Evolutionary conservation across 2,113 vertebrate species (phyloP).

Genomic region (Poeciliopsis occidentalis): DNA sequence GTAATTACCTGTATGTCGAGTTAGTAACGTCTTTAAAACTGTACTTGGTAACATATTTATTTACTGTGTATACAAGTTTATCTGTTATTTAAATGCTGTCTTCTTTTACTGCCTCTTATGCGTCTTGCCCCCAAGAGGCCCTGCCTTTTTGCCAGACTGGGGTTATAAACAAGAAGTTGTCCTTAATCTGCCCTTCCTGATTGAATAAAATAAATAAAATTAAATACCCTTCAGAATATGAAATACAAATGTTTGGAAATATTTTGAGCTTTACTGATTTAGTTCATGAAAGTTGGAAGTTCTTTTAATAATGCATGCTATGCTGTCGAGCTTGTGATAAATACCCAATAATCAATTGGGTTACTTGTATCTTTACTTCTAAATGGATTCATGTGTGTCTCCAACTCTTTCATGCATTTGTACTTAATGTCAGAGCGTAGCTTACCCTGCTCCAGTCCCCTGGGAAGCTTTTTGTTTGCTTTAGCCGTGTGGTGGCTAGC

Average conservation of each 20-base stretch:
- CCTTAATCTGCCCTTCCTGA: neutral
- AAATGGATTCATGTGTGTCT: constrained; percentile 17
- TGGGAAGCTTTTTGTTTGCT: constrained; percentile 82
- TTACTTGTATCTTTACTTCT: neutral
- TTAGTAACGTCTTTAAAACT: too few species aligned
- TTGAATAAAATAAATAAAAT: neutral
- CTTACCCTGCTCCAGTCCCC: constrained; percentile 61
- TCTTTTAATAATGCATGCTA: neutral
- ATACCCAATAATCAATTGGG: neutral
- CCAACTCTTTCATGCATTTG: constrained; percentile 23
- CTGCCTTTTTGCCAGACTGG: neutral
- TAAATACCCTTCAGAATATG: neutral
- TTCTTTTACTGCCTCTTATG: neutral
- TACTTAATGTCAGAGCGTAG: constrained; percentile 57
- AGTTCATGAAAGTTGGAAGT: neutral
- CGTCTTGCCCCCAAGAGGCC: neutral
- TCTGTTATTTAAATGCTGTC: neutral
- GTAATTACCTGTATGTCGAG: too few species aligned
- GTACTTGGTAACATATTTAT: too few species aligned
- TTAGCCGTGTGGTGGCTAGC: constrained; percentile 80
- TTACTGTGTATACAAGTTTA: too few species aligned
- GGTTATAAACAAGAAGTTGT: neutral
- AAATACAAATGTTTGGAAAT: neutral
- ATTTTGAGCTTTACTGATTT: neutral
- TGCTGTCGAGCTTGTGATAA: neutral